Conservation (phyloP, 1,140 invertebrate genomes). For the Meloidogyne floridensis region DNA sequence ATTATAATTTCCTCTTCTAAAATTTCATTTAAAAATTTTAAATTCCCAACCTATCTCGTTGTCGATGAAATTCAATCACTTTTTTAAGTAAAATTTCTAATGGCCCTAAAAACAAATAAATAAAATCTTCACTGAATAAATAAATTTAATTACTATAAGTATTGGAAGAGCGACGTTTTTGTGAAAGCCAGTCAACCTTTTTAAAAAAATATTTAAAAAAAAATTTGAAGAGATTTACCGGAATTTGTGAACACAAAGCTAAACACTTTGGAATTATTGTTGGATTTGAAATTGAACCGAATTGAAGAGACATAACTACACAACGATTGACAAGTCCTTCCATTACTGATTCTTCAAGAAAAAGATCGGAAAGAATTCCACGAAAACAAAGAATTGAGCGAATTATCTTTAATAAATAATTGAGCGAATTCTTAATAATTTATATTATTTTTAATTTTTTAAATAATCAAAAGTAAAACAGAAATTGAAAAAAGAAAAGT, state of each 20-base stretch:
- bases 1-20: background rate
- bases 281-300: conserved; percentile 33
- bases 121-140: background rate
- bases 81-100: conserved; percentile 16
- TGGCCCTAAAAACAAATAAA: background rate
- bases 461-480: no score
- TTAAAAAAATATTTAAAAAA: background rate
- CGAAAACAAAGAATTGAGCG: conserved; percentile 39
- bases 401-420: conserved; percentile 39
- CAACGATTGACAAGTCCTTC: conserved; percentile 45
- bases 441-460: background rate
- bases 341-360: conserved; percentile 43
- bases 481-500: background rate
- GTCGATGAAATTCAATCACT: conserved; percentile 7
- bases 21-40: background rate
- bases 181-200: conserved; percentile 14
- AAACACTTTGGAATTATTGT: conserved; percentile 40
- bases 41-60: conserved; percentile 7
- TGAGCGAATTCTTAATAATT: conserved; percentile 39
- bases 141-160: background rate
- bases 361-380: conserved; percentile 31
- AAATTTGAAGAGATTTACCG: conserved; percentile 13
- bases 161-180: conserved; percentile 6
- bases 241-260: conserved; percentile 42
- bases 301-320: conserved; percentile 42